Evolutionary conservation across 92 coral and sea anemone species (phyloP).

Genomic region (Pocillopora grandis): DNA sequence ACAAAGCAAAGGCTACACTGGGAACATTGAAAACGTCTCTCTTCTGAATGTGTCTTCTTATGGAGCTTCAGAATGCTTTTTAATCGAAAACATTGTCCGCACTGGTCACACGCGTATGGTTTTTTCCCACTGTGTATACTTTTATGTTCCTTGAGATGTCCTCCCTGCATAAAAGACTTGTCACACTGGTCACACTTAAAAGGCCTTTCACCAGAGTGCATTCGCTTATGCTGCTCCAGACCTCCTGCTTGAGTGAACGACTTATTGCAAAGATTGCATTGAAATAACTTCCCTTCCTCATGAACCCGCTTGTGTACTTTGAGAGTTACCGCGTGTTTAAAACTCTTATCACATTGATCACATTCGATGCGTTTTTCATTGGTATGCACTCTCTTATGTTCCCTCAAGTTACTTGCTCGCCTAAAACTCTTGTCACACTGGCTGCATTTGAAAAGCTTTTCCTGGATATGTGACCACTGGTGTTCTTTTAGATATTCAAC

Average conservation of each 20-base stretch:
- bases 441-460: neutral
- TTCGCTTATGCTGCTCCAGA: neutral
- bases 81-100: neutral
- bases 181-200: neutral
- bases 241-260: neutral
- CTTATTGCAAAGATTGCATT: neutral
- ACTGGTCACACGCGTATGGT: neutral
- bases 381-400: neutral
- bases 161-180: neutral
- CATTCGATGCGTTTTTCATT: neutral
- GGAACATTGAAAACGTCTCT: neutral
- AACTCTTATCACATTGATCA: neutral
- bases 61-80: neutral
- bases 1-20: neutral
- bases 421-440: conserved; percentile 1
- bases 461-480: too few species aligned
- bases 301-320: neutral
- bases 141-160: neutral
- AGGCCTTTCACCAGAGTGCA: neutral
- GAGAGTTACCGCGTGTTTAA: neutral
- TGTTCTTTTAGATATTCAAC: neutral
- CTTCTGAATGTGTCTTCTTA: neutral
- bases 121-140: neutral
- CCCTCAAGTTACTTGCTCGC: neutral
- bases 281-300: neutral